Evolutionary conservation across 2,113 vertebrate genomes (phyloP), one percentile per base, ranked within the genome.

Genomic region (Quiscalus mexicanus): DNA sequence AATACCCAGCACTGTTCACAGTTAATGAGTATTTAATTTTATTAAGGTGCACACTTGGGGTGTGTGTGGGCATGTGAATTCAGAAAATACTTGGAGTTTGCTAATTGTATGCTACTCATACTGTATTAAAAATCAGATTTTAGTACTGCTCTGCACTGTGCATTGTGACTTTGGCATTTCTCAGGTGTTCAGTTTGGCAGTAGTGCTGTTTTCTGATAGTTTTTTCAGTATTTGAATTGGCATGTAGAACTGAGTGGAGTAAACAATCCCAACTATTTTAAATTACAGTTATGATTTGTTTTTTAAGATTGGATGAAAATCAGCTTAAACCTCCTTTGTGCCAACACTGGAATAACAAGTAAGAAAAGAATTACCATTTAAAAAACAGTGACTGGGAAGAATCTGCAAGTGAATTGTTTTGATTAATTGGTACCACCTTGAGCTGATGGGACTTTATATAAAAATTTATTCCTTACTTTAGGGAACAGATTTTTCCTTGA

Each of bases 251-350:
- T 0, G 1, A 87, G 85, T 81, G 77, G 47, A 84, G 45, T 73
- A 87, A 95, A 88, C 80, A 93, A 65, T 81, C 80, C 59, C 60
- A 76, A 83, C 67, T 95, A 77, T 92, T 96, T 94, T 65, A 85
- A 93, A 93, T 67, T 86, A 37, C 41, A 53, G 35, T 84, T 84
- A 84, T 21, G n/a, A 15, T 65, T 95, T 92, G 47, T 67, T 73
- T 93, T 93, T 83, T 73, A 82, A 92, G 92, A 42, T 70, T 53
- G 68, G 60, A 82, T 91, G 74, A 88, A 94, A 93, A 87, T 95
- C 84, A 87, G 74, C 68, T 90, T 82, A 76, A 96, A 60, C 30
- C 22, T 91, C 69, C 47, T 90, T 93, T 85, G 49, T 96, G 90
- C 88, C 94, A 95, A 15, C 21, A 23, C 3, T 84, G 37, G 78